Percentiles rank a stretch among this genome's conserved stretches.
Evolutionary conservation across 1,140 invertebrate genomes (phyloP).

Genomic region (Drosophila nannoptera): DNA sequence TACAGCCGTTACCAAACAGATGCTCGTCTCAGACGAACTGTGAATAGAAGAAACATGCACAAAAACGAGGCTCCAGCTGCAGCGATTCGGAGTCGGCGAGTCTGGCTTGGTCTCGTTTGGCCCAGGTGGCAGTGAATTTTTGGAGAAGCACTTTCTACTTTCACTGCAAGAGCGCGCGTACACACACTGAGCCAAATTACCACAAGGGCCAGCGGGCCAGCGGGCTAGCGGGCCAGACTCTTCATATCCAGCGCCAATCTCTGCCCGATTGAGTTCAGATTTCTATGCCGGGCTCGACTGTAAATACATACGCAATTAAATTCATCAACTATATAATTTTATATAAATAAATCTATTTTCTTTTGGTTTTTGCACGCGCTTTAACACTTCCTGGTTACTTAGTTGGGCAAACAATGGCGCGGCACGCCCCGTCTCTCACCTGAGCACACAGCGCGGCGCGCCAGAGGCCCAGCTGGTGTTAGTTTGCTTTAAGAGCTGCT

Average conservation of each 20-base stretch:
- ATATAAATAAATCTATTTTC: not conserved
- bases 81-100: too few relatives aligned
- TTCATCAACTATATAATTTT: too few relatives aligned
- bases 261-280: slow-evolving; percentile 15
- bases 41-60: slow-evolving; percentile 4
- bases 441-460: slow-evolving; percentile 45
- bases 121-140: slow-evolving; percentile 7
- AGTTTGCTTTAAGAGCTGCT: slow-evolving; percentile 2
- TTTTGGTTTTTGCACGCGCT: not conserved
- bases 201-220: slow-evolving; percentile 33
- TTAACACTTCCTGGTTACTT: slow-evolving; percentile 54
- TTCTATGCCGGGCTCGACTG: too few relatives aligned
- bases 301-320: too few relatives aligned
- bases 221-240: too few relatives aligned
- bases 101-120: too few relatives aligned
- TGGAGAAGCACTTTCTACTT: slow-evolving; percentile 64
- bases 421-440: slow-evolving; percentile 36
- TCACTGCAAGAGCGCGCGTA: slow-evolving; percentile 46
- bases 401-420: slow-evolving; percentile 46
- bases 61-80: not conserved
- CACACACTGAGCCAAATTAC: slow-evolving; percentile 34
- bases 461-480: slow-evolving; percentile 3
- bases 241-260: slow-evolving; percentile 9
- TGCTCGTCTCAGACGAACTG: slow-evolving; percentile 23
- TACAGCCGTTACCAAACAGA: not conserved